Evolutionary conservation across 1,140 invertebrate species (phyloP), one percentile per base, ranked within the genome.

Genomic region (Gonioctena quinquepunctata): DNA sequence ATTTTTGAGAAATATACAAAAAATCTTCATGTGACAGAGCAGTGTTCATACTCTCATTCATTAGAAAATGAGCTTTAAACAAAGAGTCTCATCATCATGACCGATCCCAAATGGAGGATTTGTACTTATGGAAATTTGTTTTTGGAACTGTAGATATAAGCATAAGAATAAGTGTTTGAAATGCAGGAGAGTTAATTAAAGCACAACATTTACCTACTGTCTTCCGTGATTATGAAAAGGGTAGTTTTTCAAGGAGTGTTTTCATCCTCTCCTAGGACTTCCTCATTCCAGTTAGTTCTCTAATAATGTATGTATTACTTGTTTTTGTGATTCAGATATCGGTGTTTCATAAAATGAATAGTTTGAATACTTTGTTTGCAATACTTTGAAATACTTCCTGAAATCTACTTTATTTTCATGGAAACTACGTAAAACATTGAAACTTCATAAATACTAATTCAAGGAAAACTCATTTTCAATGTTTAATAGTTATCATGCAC

Each of bases 171-270:
- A n/a, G 18, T 23, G 19, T 11, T 57, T 22, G 13, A 57, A 57
- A 57, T 22, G 16, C 11, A 42, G 59, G 59, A 61, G 27, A 61
- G 59, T 61, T 61, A 19, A 7, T n/a, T 61, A 27, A 57, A 61
- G 22, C 59, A 61, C 59, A 61, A 28, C 8, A 33, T 28, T 16
- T 61, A 61, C 33, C n/a, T n/a, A 27, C 28, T 11, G 61, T 64
- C 61, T 64, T 64, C 61, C 61, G 49, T 49, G 5, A 21, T 7
- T 22, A 22, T 64, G 11, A 22, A n/a, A 4, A 42, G 11, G 19
- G 13, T 64, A 4, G n/a, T 64, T 49, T 63, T 49, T 49, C 18
- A 22, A 64, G 61, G 61, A 64, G 33, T 64, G 61, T 64, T 64
- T 61, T 49, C 49, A 42, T 63, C 21, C 33, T 64, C 42, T 64